Evolutionary conservation across 2,113 vertebrate species (phyloP).

Genomic region (Pipra filicauda): DNA sequence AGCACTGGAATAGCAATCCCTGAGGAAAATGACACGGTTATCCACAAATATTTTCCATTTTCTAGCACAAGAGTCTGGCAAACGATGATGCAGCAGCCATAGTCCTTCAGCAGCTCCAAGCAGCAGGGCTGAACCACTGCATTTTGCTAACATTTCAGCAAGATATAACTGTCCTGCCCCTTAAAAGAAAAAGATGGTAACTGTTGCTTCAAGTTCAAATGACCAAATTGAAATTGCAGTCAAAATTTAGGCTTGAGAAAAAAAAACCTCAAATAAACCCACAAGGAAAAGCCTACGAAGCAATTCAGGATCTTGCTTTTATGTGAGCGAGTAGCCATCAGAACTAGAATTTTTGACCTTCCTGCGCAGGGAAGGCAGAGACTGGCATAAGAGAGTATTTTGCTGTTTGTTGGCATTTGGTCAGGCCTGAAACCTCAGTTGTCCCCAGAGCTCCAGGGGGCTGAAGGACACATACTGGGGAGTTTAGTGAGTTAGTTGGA

Average conservation of each 20-base stretch:
- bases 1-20: background rate
- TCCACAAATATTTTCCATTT: background rate
- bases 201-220: background rate
- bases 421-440: background rate
- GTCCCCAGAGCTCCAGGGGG: background rate
- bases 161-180: background rate
- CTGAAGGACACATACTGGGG: background rate
- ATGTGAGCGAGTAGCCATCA: background rate
- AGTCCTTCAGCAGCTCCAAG: background rate
- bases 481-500: background rate
- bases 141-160: background rate
- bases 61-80: background rate
- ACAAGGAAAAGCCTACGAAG: background rate
- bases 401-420: background rate
- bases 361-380: background rate
- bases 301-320: background rate
- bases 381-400: background rate
- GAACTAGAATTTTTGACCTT: background rate
- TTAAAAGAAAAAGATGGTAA: background rate
- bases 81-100: background rate
- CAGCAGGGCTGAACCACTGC: background rate
- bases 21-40: fast-evolving
- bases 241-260: background rate
- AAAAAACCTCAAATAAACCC: background rate
- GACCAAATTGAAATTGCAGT: background rate